phyloP scores from a whole-genome alignment of 2,888 invertebrate genomes.

The Empis stercorea region DNA sequence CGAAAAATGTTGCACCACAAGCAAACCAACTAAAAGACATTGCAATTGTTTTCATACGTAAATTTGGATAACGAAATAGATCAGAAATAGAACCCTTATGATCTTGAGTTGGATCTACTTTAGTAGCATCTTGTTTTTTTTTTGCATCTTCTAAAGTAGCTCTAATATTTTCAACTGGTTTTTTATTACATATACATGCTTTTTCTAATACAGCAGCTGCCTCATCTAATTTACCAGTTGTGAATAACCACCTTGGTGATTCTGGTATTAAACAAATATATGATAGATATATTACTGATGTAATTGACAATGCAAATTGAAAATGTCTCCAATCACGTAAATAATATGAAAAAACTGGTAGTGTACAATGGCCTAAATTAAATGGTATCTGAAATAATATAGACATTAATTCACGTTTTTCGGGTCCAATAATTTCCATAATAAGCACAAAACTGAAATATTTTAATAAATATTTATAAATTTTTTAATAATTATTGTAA shows the following conservation, averaged over 20 bases:
- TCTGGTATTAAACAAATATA: slow-evolving; percentile 62
- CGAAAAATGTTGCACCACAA: slow-evolving; percentile 77
- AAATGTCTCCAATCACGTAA: slow-evolving; percentile 48
- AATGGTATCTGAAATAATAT: background rate
- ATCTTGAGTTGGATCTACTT: no score
- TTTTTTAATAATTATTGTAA: no score
- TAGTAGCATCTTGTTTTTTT: no score
- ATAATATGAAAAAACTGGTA: slow-evolving; percentile 7
- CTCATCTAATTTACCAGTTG: slow-evolving; percentile 48
- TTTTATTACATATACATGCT: slow-evolving; percentile 46
- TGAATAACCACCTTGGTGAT: slow-evolving; percentile 66
- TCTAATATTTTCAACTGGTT: slow-evolving; percentile 27
- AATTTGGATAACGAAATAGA: slow-evolving; percentile 53
- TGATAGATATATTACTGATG: slow-evolving; percentile 44
- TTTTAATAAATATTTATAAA: background rate
- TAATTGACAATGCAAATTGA: slow-evolving; percentile 49
- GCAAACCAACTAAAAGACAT: slow-evolving; percentile 72
- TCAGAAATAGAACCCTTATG: no score
- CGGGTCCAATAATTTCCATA: slow-evolving; percentile 46
- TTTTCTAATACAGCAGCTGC: slow-evolving; percentile 49
- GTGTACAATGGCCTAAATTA: background rate
- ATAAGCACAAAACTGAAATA: slow-evolving; percentile 43
- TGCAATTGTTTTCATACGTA: slow-evolving; percentile 56
- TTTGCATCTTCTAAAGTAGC: slow-evolving; percentile 41
- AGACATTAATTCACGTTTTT: background rate